Evolutionary conservation across 2,113 vertebrate species (phyloP).

Genomic region (Misgurnus mizolepis): DNA sequence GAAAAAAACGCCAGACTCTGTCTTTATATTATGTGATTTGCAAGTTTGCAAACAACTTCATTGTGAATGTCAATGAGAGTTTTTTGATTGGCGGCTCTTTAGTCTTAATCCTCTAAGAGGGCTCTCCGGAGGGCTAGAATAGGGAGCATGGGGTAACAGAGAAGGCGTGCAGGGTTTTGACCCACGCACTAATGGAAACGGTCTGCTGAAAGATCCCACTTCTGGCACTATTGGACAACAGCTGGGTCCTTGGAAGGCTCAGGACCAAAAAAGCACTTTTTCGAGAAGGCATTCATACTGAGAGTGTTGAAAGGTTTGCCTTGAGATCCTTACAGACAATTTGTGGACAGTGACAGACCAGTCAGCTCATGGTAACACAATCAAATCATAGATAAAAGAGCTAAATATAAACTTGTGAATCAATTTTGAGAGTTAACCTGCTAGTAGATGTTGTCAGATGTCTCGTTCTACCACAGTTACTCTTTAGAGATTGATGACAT

Average conservation of each 20-base stretch:
- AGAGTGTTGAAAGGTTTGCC: slow-evolving; percentile 34
- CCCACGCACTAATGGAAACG: slow-evolving; percentile 47
- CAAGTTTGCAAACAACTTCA: slow-evolving; percentile 42
- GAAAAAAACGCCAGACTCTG: background rate
- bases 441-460: background rate
- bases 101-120: slow-evolving; percentile 35
- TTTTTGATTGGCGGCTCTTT: slow-evolving; percentile 43
- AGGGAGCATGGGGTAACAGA: slow-evolving; percentile 20
- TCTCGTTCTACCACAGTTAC: too few relatives aligned
- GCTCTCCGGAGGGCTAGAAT: slow-evolving; percentile 36
- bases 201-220: slow-evolving; percentile 41
- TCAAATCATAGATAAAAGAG: background rate
- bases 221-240: slow-evolving; percentile 35
- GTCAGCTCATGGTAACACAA: background rate
- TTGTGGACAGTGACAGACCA: slow-evolving; percentile 6
- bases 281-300: slow-evolving; percentile 15
- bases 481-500: background rate
- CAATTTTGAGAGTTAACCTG: background rate
- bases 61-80: slow-evolving; percentile 22
- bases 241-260: slow-evolving; percentile 29
- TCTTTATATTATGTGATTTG: slow-evolving; percentile 1
- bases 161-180: slow-evolving; percentile 32
- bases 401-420: background rate
- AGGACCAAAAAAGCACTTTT: slow-evolving; percentile 25
- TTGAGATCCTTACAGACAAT: slow-evolving; percentile 48